Evolutionary conservation across 2,888 invertebrate species (phyloP).

Genomic region (Leuctra nigra): DNA sequence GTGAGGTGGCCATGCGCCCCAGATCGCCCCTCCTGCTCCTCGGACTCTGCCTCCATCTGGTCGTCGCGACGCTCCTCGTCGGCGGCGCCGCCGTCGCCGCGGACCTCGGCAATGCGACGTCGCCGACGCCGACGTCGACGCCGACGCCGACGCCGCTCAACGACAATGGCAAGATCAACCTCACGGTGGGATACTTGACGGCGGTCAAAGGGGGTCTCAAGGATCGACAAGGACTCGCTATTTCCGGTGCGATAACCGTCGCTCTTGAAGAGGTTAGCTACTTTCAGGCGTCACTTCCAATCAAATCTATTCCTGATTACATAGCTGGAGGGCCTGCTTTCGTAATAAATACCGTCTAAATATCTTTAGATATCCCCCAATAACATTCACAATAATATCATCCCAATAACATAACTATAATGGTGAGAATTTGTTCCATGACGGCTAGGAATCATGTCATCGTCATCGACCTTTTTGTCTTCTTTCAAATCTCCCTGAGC

Average conservation of each 20-base stretch:
- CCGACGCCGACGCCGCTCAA: constrained; percentile 22
- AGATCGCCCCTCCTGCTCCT: constrained; percentile 48
- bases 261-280: constrained; percentile 78
- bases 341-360: no score
- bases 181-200: constrained; percentile 81
- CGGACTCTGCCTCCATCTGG: constrained; percentile 31
- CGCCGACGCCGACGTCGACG: constrained; percentile 26
- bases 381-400: no score
- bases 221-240: constrained; percentile 76
- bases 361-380: no score
- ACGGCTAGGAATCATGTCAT: no score
- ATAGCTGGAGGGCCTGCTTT: no score
- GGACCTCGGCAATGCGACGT: constrained; percentile 27
- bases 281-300: no score
- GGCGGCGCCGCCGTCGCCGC: constrained; percentile 28
- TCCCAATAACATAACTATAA: no score
- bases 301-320: no score
- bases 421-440: no score
- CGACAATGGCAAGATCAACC: constrained; percentile 39
- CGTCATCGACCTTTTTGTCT: no score
- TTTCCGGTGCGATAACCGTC: constrained; percentile 85
- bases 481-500: no score
- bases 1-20: constrained; percentile 54
- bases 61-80: constrained; percentile 23
- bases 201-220: constrained; percentile 70